Percentiles rank a stretch among this genome's conserved stretches.
These are phyloP conservation scores for Spisula solida DNA, from an alignment of 2,888 invertebrate species.

Conservation along the genomic window DNA sequence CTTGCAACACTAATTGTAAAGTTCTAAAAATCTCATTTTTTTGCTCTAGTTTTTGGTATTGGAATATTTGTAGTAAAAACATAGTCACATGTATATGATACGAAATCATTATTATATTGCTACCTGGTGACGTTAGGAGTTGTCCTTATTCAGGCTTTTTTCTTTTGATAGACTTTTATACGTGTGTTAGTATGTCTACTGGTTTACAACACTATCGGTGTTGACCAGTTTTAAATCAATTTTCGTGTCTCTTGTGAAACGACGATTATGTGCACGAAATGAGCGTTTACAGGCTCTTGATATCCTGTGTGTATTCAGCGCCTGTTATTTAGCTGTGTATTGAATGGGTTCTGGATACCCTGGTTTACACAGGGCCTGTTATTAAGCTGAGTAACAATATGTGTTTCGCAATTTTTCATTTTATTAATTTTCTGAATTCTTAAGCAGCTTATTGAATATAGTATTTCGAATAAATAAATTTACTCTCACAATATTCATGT, in stretches of 20 bases:
- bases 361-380: not conserved
- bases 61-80: too few species aligned
- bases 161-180: constrained; percentile 9
- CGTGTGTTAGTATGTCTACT: not conserved
- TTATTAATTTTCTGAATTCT: not conserved
- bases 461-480: not conserved
- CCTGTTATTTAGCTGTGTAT: not conserved
- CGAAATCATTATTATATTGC: too few species aligned
- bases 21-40: too few species aligned
- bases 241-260: too few species aligned
- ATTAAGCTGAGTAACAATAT: not conserved
- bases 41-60: too few species aligned
- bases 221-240: not conserved
- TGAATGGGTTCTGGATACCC: not conserved
- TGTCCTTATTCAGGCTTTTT: not conserved
- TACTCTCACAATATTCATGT: not conserved
- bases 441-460: not conserved
- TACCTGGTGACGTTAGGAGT: not conserved
- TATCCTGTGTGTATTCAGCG: not conserved
- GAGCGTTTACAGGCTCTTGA: too few species aligned
- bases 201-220: not conserved
- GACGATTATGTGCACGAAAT: too few species aligned
- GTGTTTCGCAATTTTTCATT: not conserved
- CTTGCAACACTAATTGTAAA: not conserved
- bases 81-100: too few species aligned